Base-by-base conservation (phyloP, 1,140 invertebrate genomes). In the Medauroidea extradentata region DNA sequence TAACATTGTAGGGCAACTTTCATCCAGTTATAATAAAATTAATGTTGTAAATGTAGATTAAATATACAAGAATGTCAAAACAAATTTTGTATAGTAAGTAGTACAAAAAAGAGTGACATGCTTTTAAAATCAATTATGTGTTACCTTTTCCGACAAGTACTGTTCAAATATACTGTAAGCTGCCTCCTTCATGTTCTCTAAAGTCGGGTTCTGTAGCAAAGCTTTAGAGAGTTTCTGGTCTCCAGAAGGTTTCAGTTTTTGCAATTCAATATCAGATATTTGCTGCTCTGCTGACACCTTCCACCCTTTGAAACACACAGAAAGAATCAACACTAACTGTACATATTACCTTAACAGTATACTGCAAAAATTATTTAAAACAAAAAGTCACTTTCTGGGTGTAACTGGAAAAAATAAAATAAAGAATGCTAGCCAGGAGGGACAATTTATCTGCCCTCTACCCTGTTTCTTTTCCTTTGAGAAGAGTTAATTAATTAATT, bases 131-230 rank as follows among this genome's bases (percentile, higher is more conserved):
- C n/a, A n/a, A n/a, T n/a, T n/a, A n/a, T n/a, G n/a, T 54, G 0
- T 65, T 67, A 83, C 83, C 74, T 89, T 89, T 57, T 90, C 87
- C 44, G 88, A 85, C 3, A 93, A 75, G 75, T 93, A 93, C 65
- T 92, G 88, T 53, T 93, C 86, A 73, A 88, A 90, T 56, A 94
- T 91, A 67, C 86, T 89, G 13, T 80, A 71, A 16, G 90, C 90
- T 14, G 89, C 88, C 66, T 88, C 85, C 52, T 87, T 81, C 34
- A 92, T 77, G 64, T 83, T 86, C 64, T 89, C 82, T 51, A 80
- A 53, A 63, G 79, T 75, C 52, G 69, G 64, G 34, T n/a, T 53
- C 61, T 38, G 55, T 41, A 3, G 49, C 43, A 24, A 61, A 59
- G 23, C 54, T 61, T 52, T 62, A 13, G n/a, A 7, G 70, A 65